Evolutionary conservation across 2,797 vertebrate genomes (phyloP).

Genomic region (Schizothorax lantsangensis): DNA sequence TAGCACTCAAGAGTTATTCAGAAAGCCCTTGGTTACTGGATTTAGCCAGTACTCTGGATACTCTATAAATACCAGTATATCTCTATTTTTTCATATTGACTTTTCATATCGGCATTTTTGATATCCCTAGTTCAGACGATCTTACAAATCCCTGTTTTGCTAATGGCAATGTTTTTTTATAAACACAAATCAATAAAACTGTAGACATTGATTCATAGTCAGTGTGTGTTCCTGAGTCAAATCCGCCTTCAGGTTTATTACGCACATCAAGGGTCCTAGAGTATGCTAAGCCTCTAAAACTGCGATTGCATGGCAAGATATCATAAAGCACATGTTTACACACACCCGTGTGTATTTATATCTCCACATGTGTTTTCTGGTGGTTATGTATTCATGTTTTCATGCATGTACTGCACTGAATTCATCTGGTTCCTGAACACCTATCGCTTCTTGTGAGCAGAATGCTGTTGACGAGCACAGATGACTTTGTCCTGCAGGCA

Average conservation of each 20-base stretch:
- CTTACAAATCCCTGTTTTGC: conserved; percentile 7
- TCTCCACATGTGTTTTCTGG: conserved; percentile 27
- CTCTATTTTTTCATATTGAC: not conserved
- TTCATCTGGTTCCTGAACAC: conserved; percentile 24
- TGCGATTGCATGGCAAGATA: not conserved
- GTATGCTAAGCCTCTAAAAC: conserved; percentile 16
- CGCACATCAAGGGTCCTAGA: conserved; percentile 21
- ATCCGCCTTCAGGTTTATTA: conserved; percentile 22
- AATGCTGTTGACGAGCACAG: conserved; percentile 44
- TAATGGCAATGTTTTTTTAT: conserved; percentile 7
- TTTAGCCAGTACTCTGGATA: not conserved
- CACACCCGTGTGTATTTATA: conserved; percentile 13
- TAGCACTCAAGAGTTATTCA: not conserved
- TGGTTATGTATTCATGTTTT: conserved; percentile 21
- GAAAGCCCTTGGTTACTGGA: not conserved
- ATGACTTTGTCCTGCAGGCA: conserved; percentile 59
- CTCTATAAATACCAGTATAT: not conserved
- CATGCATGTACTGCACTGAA: not conserved
- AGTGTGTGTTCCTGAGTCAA: conserved; percentile 20
- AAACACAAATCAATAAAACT: conserved; percentile 27
- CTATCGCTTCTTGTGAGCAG: conserved; percentile 25
- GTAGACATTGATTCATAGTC: conserved; percentile 23
- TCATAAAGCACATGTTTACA: not conserved
- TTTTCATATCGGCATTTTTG: not conserved
- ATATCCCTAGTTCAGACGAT: not conserved